Evolutionary conservation across 2,888 invertebrate genomes (phyloP).

Genomic region (Digitonthophagus gazella): DNA sequence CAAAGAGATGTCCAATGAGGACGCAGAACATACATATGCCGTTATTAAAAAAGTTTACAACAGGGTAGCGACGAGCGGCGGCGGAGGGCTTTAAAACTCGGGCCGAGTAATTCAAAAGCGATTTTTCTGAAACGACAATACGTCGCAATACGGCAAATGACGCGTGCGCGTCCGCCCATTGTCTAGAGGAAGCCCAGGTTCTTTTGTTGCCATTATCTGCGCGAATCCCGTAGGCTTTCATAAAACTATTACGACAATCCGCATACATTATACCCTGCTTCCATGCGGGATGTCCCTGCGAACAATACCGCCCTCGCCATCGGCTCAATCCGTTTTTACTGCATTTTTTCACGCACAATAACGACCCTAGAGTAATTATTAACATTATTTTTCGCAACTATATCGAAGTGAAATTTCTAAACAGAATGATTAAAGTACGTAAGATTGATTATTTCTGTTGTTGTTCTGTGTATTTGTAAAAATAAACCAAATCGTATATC

Average conservation of each 20-base stretch:
- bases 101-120: slow-evolving; percentile 9
- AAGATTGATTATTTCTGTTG: too few relatives aligned
- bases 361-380: too few relatives aligned
- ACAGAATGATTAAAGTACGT: too few relatives aligned
- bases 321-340: background rate
- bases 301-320: background rate
- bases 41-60: background rate
- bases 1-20: background rate
- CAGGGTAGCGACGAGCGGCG: background rate
- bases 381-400: too few relatives aligned
- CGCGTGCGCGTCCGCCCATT: slow-evolving; percentile 36
- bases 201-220: slow-evolving; percentile 43
- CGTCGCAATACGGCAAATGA: slow-evolving; percentile 26
- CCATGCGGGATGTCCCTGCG: background rate
- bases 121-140: slow-evolving; percentile 18
- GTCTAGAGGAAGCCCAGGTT: slow-evolving; percentile 38
- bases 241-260: slow-evolving; percentile 43
- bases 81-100: background rate
- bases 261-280: slow-evolving; percentile 34
- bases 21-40: background rate
- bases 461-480: too few relatives aligned
- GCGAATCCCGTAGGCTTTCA: slow-evolving; percentile 41
- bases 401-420: too few relatives aligned
- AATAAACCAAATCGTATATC: too few relatives aligned
- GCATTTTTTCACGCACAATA: background rate